A percentile compares a stretch with the other conserved stretches of the same genome.
Evolutionary conservation across 2,113 vertebrate species (phyloP).

Genomic region (Poeciliopsis turrubarensis): DNA sequence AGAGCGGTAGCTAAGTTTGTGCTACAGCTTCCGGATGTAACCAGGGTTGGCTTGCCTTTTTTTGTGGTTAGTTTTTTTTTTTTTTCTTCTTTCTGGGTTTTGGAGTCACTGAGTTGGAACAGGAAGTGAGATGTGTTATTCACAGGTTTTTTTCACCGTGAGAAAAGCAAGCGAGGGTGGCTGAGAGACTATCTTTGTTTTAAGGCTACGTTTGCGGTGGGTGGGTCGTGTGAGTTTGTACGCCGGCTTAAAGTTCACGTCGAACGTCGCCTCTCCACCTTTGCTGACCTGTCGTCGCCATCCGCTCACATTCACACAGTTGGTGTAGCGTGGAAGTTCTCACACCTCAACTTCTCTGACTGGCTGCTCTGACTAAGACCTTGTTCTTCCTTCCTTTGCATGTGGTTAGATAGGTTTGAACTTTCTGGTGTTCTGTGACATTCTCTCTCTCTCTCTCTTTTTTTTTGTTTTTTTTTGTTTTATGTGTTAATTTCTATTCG

Average conservation of each 20-base stretch:
- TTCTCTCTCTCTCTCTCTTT: background rate
- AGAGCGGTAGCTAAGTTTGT: conserved; percentile 35
- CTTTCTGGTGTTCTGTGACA: background rate
- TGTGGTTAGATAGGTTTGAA: conserved; percentile 26
- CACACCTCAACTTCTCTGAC: conserved; percentile 53
- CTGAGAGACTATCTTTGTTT: conserved; percentile 16
- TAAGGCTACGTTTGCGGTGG: background rate
- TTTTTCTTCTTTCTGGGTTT: conserved; percentile 40
- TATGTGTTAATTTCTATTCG: background rate
- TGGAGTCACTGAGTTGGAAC: conserved; percentile 64
- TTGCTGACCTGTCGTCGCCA: conserved; percentile 30
- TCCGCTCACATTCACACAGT: conserved; percentile 13
- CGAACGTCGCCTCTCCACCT: conserved; percentile 19
- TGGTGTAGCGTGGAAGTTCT: conserved; percentile 46
- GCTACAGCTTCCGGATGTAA: conserved; percentile 39
- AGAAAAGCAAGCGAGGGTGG: conserved; percentile 27
- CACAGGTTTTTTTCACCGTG: conserved; percentile 51
- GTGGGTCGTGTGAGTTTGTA: background rate
- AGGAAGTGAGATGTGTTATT: conserved; percentile 74
- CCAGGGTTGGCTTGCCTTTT: conserved; percentile 28
- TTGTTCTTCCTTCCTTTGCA: conserved; percentile 60
- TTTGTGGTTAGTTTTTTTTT: conserved; percentile 39
- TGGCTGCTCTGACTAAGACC: conserved; percentile 50
- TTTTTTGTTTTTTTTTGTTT: background rate
- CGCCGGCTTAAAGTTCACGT: conserved; percentile 9